Conservation (phyloP, 2,888 invertebrate genomes). For the Dioctria linearis region DNA sequence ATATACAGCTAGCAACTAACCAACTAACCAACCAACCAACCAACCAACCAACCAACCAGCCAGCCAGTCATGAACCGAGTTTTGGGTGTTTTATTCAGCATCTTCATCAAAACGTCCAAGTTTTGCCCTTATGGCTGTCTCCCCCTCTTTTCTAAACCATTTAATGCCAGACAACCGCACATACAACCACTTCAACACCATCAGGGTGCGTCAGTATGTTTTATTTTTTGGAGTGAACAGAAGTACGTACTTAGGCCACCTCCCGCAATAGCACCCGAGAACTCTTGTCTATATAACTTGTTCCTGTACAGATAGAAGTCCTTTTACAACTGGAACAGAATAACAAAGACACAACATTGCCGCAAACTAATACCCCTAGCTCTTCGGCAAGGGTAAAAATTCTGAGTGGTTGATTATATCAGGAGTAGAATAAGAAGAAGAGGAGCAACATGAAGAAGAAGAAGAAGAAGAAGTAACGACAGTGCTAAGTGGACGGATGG, state of each 20-base stretch:
- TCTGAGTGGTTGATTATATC: slow-evolving; percentile 33
- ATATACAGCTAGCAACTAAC: background rate
- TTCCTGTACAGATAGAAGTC: slow-evolving; percentile 19
- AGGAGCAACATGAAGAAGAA: background rate
- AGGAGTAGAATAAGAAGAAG: slow-evolving; percentile 10
- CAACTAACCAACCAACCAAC: background rate
- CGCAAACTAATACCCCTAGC: slow-evolving; percentile 13
- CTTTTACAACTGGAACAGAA: slow-evolving; percentile 21
- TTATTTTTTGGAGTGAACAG: slow-evolving; percentile 9
- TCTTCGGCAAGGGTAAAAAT: slow-evolving; percentile 28
- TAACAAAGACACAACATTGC: slow-evolving; percentile 43
- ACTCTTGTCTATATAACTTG: background rate
- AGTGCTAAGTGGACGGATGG: too few species aligned
- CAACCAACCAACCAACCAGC: too few species aligned
- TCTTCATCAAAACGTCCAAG: slow-evolving; percentile 27
- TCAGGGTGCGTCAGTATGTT: slow-evolving; percentile 41
- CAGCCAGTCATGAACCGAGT: background rate
- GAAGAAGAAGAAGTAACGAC: background rate
- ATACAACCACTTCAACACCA: slow-evolving; percentile 54
- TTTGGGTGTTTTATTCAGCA: background rate
- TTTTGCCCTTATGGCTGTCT: background rate
- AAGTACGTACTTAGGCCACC: slow-evolving; percentile 44
- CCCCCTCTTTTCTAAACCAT: slow-evolving; percentile 41
- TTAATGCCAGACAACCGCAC: slow-evolving; percentile 51
- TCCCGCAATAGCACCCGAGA: slow-evolving; percentile 25